Base-by-base conservation (phyloP, 2,888 invertebrate species). In the Eristalis arbustorum region DNA sequence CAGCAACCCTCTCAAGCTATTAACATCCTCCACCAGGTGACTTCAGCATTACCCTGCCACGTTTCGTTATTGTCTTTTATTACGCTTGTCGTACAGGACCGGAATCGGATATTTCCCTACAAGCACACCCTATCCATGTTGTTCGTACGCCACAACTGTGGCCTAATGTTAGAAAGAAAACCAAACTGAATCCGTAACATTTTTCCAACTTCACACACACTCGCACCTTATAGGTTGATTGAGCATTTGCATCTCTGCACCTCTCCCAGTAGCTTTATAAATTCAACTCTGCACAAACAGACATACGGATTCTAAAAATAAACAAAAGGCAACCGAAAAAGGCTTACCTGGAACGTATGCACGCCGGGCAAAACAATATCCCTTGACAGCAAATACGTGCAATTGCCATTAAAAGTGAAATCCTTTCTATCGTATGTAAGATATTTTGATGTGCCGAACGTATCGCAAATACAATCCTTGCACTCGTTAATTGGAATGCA, bases 391-490 rank as follows among this genome's bases (percentile, higher is more conserved):
- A 97, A 93, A 91, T 97, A 98, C 0, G 96, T 96, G 91, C 98
- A 98, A 91, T 97, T 97, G 5, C 97, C 97, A 88, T 96, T 95
- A 91, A 96, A 96, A 0, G 96, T 96, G 89, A 96, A 95, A 89
- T 96, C 96, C 84, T 94, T 95, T 25, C 96, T 95, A 91, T 98
- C 98, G 91, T 97, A 98, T 34, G 96, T 97, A 80, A 95, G 94
- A 92, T 96, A 97, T 90, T 97, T 96, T 0, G 97, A 95, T 69
- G 96, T 95, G 0, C 97, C 97, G 83, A 96, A 94, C 0, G 96
- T 95, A 89, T 96, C 95, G 91, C 96, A 96, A 0, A 94, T 93
- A 94, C 97, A 97, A 91, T 97, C 96, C 73, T 95, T 94, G 90
- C 97, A 97, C 79, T 95, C 95, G 0, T 94, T 93, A 0, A 96